Evolutionary conservation across 2,797 vertebrate genomes (phyloP), one percentile per base, ranked within the genome.

Genomic region (Borostomias antarcticus): DNA sequence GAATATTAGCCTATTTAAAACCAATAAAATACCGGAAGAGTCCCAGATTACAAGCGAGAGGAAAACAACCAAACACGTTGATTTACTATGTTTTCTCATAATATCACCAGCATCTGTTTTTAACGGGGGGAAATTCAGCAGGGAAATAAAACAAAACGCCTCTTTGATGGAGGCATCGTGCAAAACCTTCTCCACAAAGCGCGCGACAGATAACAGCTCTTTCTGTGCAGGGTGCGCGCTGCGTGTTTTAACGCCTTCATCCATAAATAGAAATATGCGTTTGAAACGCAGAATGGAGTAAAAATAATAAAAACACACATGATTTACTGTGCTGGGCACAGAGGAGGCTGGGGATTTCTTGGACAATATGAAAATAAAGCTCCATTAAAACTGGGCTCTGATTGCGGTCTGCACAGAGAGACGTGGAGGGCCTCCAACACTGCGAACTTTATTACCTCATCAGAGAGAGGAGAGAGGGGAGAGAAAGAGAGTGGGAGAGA

Each of bases 361-460:
- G 83, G 82, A 89, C 85, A 88, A 89, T 88, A 86, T 88, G 88
- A 88, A 89, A 88, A 89, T 87, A 86, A 90, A 89, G 78, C 48
- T 73, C 81, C 71, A 79, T 85, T 85, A 88, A 88, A 90, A 85
- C 73, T 80, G 63, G 83, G 78, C 79, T 76, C 85, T 83, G 85
- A 89, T 85, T 90, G 86, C 84, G 88, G 87, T 85, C 83, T 80
- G 77, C 70, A 69, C 47, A 51, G 81, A 81, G 82, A 85, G 79
- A 89, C 76, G 68, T 85, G 83, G 83, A 88, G 69, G 76, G 78
- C 64, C 66, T 90, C 86, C 86, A 87, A 69, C 74, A 72, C 67
- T 19, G 76, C 79, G 62, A 69, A 73, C 79, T 86, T 86, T 85
- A 88, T 84, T 78, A 85, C 79, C 85, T 85, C 83, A 87, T 90